Evolutionary conservation across 2,888 invertebrate genomes (phyloP).

Genomic region (Mimachlamys varia): DNA sequence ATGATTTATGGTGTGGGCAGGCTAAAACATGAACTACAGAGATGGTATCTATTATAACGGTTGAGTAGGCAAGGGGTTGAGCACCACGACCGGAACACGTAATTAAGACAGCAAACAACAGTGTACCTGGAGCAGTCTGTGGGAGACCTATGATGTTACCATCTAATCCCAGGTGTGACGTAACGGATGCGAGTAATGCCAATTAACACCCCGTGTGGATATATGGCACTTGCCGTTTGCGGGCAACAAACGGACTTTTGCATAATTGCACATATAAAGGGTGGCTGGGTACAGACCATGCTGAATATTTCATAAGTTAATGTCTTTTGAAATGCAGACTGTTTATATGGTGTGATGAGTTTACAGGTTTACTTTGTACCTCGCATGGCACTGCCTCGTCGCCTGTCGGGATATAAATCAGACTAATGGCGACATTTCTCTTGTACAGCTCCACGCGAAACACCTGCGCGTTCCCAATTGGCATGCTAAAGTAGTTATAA

Average conservation of each 20-base stretch:
- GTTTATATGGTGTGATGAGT: background rate
- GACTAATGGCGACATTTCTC: background rate
- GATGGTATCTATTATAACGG: background rate
- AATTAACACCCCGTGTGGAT: background rate
- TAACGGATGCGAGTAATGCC: background rate
- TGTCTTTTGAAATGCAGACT: background rate
- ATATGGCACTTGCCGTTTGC: background rate
- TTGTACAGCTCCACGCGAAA: background rate
- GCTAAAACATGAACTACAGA: background rate
- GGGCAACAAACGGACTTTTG: background rate
- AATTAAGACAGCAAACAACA: background rate
- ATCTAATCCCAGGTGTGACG: background rate
- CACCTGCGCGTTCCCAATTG: background rate
- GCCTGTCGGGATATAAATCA: background rate
- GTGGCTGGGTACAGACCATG: background rate
- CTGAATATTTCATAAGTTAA: constrained; percentile 34
- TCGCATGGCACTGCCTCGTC: background rate
- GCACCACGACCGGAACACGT: background rate
- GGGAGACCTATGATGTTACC: background rate
- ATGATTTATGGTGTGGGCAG: background rate
- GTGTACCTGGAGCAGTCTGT: background rate
- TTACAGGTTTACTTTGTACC: background rate
- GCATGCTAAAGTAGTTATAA: background rate
- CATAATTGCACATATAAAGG: constrained; percentile 26
- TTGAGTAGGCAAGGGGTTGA: background rate